Base-by-base conservation (phyloP, 2,888 invertebrate genomes). In the Zygaena filipendulae region DNA sequence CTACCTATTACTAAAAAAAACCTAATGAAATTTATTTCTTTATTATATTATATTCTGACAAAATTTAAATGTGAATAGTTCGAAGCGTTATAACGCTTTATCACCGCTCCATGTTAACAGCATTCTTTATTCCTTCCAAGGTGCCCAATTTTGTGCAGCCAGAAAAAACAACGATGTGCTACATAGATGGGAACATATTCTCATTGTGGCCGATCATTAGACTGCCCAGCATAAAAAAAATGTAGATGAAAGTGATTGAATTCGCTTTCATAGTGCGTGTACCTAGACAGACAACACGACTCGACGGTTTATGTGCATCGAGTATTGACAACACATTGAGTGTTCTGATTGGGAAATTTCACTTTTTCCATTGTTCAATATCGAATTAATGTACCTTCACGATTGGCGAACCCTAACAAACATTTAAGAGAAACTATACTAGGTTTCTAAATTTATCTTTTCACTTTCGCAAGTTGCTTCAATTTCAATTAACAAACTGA, bases 171-270 rank as follows among this genome's bases (percentile, higher is more conserved):
- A 47, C 53, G 70, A 72, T 71, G 72, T 72, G 62, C 63, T 62
- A 71, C 62, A 72, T 72, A 72, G 72, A 72, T 72, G 72, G 62
- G 59, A 63, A 68, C 60, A 63, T 62, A 44, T 67, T 67, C 62
- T 68, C 64, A 59, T 67, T 51, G 52, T 56, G 60, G n/a, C 7
- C 16, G 16, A 63, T 63, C 70, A 61, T 68, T 62, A 66, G n/a
- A n/a, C n/a, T n/a, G n/a, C 61, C 46, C 33, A 40, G 45, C 45
- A 51, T 45, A 59, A 51, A 60, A 57, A 68, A 59, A 54, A 46
- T 45, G 29, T 39, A 61, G 64, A 75, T 67, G 75, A 75, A 75
- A 75, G 75, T 71, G 70, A 70, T 71, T 63, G 67, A 58, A 57
- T 66, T 71, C 55, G 49, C 59, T 71, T 68, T 69, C 64, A 45